Evolutionary conservation across 2,113 vertebrate genomes (phyloP).

Genomic region (Eretmochelys imbricata): DNA sequence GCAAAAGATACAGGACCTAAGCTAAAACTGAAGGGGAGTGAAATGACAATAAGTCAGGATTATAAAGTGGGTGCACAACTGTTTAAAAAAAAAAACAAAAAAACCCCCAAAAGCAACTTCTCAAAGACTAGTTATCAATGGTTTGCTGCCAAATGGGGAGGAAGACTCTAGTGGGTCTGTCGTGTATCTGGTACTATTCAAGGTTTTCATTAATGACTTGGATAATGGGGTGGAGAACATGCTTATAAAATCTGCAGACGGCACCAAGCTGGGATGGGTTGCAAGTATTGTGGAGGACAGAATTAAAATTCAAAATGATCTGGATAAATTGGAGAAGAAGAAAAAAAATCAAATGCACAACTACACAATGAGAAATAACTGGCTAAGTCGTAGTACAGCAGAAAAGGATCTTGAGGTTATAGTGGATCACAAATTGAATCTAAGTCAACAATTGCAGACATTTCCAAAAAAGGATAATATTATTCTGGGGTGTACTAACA

Average conservation of each 20-base stretch:
- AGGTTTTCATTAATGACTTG: not conserved
- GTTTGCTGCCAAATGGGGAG: not conserved
- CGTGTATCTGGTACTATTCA: not conserved
- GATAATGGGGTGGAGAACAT: not conserved
- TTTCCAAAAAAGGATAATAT: not conserved
- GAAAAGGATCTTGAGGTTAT: not conserved
- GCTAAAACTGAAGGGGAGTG: not conserved
- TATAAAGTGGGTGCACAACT: not conserved
- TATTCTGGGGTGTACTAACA: not conserved
- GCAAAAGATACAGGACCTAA: not conserved
- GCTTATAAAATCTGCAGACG: not conserved
- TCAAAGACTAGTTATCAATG: not conserved
- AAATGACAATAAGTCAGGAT: not conserved
- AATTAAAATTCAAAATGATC: not conserved
- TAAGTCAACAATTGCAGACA: not conserved
- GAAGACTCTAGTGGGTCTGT: not conserved
- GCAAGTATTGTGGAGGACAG: not conserved
- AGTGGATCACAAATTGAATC: not conserved
- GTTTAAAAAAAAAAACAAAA: too few species aligned
- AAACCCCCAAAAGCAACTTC: too few species aligned
- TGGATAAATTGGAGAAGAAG: not conserved
- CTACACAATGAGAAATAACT: not conserved
- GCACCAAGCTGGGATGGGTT: not conserved
- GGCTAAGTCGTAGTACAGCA: not conserved
- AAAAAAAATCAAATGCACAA: not conserved